A percentile compares a stretch with the other conserved stretches of the same genome.
phyloP scores from a whole-genome alignment of 2,113 vertebrate species.

The Gallinago jamesoni region DNA sequence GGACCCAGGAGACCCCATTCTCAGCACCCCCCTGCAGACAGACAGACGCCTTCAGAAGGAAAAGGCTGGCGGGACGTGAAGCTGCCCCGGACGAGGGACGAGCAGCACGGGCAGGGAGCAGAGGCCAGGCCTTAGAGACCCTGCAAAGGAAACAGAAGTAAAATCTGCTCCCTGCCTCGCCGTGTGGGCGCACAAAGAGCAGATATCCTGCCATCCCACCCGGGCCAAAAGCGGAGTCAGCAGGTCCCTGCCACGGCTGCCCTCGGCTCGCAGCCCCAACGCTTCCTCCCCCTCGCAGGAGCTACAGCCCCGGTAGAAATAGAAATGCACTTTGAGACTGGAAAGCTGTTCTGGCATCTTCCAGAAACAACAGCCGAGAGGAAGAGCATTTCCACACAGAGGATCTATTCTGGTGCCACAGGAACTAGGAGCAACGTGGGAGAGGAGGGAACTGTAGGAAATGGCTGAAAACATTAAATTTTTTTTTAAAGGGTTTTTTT shows the following conservation, averaged over 20 bases:
- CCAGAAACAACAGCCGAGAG: conserved; percentile 28
- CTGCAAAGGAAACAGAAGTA: conserved; percentile 25
- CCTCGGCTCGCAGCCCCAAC: neutral
- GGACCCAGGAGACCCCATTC: neutral
- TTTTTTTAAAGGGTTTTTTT: neutral
- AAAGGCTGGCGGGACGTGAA: neutral
- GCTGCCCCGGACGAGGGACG: neutral
- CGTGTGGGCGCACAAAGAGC: conserved; percentile 16
- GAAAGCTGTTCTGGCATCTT: neutral
- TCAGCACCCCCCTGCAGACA: neutral
- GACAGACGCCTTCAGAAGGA: neutral
- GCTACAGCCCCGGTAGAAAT: neutral
- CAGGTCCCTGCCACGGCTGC: conserved; percentile 15
- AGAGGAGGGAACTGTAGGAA: conserved; percentile 33
- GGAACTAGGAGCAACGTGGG: conserved; percentile 37
- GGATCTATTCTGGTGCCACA: conserved; percentile 51
- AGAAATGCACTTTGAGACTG: neutral
- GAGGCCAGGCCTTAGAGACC: neutral
- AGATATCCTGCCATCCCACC: conserved; percentile 26
- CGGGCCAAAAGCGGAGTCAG: neutral
- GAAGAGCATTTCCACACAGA: conserved; percentile 28
- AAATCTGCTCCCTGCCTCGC: neutral
- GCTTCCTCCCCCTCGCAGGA: conserved; percentile 23
- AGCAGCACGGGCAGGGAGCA: neutral
- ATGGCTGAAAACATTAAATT: neutral